Evolutionary conservation across 2,113 vertebrate species (phyloP).

Genomic region (Vireo altiloquus): DNA sequence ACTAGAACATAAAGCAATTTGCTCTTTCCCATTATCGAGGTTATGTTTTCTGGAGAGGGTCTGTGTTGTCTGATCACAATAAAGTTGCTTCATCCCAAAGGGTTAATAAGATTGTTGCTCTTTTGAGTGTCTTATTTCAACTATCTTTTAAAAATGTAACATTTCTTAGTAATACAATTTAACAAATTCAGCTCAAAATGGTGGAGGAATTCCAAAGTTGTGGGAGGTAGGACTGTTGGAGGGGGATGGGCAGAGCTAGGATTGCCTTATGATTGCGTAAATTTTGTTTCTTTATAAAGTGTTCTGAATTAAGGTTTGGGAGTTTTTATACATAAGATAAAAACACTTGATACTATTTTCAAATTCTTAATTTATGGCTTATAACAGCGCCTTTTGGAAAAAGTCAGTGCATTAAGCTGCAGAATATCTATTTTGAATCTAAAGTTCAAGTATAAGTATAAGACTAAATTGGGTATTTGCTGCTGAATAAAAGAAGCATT

Average conservation of each 20-base stretch:
- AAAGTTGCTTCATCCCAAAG: neutral
- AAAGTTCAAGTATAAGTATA: neutral
- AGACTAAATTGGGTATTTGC: neutral
- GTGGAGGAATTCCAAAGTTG: neutral
- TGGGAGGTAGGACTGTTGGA: neutral
- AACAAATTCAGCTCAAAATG: neutral
- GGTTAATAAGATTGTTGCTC: neutral
- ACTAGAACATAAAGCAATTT: neutral
- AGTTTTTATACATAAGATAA: neutral
- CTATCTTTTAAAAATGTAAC: neutral
- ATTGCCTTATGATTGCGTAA: neutral
- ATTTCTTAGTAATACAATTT: neutral
- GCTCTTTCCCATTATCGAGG: fast-evolving
- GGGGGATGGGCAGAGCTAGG: neutral
- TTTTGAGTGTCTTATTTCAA: neutral
- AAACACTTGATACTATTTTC: neutral
- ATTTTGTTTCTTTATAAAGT: neutral
- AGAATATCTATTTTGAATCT: neutral
- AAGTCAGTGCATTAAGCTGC: neutral
- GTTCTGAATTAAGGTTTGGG: neutral
- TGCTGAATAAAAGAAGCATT: neutral
- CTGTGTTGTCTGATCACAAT: neutral
- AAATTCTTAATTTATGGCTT: neutral
- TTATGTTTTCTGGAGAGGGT: neutral
- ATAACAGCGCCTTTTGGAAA: neutral